phyloP scores from a whole-genome alignment of 37 sponge, comb jelly and placozoan genomes.

The Tethya wilhelma region DNA sequence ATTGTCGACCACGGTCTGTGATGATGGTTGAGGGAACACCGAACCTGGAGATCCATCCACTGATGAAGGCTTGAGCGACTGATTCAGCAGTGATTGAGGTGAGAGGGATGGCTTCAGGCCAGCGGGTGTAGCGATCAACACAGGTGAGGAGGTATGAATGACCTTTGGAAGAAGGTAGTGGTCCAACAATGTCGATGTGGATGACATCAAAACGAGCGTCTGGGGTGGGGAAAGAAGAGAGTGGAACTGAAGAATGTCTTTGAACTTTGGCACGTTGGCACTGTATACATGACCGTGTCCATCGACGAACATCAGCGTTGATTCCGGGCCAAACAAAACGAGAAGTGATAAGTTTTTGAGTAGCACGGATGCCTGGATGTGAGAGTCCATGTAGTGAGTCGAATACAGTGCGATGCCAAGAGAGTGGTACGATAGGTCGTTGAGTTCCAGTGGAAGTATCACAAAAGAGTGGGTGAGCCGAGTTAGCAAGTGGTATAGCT shows the following conservation, averaged over 20 bases:
- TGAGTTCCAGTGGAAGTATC: constrained; percentile 59
- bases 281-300: constrained; percentile 64
- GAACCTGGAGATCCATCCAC: constrained; percentile 61
- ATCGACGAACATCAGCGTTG: constrained; percentile 62
- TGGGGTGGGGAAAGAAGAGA: constrained; percentile 44
- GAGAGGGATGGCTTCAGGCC: constrained; percentile 65
- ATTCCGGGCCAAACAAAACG: constrained; percentile 74
- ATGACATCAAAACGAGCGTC: constrained; percentile 51
- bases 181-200: constrained; percentile 73
- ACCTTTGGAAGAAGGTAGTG: constrained; percentile 62
- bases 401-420: constrained; percentile 50
- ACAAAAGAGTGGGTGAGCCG: constrained; percentile 27
- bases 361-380: constrained; percentile 65
- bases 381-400: constrained; percentile 60
- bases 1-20: constrained; percentile 70
- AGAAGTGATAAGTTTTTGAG: constrained; percentile 50
- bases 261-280: constrained; percentile 62
- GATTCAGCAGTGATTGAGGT: constrained; percentile 57
- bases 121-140: constrained; percentile 54
- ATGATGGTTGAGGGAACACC: constrained; percentile 56
- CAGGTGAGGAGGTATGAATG: constrained; percentile 61
- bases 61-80: constrained; percentile 46
- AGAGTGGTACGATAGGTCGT: constrained; percentile 53
- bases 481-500: constrained; percentile 32
- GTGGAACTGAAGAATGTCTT: constrained; percentile 35